Evolutionary conservation across 2,888 invertebrate species (phyloP).

Genomic region (Lepidochrysops patricia): DNA sequence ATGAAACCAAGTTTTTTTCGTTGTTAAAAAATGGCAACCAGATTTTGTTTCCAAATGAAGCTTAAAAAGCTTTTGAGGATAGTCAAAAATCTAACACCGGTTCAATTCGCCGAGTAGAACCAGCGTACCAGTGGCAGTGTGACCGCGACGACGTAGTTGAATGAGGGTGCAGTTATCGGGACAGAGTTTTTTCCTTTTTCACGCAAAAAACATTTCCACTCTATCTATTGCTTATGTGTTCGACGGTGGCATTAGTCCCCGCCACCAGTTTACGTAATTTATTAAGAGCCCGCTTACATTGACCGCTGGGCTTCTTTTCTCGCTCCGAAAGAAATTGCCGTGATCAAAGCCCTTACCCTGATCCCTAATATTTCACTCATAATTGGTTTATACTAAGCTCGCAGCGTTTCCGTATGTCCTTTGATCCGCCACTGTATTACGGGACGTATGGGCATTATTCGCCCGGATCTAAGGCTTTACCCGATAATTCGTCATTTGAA

Average conservation of each 20-base stretch:
- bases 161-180: too few relatives aligned
- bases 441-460: constrained; percentile 69
- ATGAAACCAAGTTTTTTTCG: too few relatives aligned
- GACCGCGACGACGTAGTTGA: too few relatives aligned
- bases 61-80: too few relatives aligned
- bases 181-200: too few relatives aligned
- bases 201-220: too few relatives aligned
- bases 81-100: too few relatives aligned
- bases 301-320: constrained; percentile 58
- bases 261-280: constrained; percentile 70
- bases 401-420: constrained; percentile 63
- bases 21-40: too few relatives aligned
- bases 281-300: constrained; percentile 62
- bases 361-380: constrained; percentile 75
- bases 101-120: too few relatives aligned
- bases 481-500: constrained; percentile 46
- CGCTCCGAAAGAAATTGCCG: constrained; percentile 57
- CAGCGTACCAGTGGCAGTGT: too few relatives aligned
- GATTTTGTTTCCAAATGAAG: too few relatives aligned
- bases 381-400: constrained; percentile 75
- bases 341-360: constrained; percentile 69
- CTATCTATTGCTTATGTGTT: too few relatives aligned
- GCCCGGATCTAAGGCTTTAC: constrained; percentile 55
- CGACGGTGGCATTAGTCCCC: constrained; percentile 32
- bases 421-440: constrained; percentile 72